These are phyloP conservation scores for Hypsibius dujardini DNA, from an alignment of 1,140 invertebrate species.

Conservation along the genomic window DNA sequence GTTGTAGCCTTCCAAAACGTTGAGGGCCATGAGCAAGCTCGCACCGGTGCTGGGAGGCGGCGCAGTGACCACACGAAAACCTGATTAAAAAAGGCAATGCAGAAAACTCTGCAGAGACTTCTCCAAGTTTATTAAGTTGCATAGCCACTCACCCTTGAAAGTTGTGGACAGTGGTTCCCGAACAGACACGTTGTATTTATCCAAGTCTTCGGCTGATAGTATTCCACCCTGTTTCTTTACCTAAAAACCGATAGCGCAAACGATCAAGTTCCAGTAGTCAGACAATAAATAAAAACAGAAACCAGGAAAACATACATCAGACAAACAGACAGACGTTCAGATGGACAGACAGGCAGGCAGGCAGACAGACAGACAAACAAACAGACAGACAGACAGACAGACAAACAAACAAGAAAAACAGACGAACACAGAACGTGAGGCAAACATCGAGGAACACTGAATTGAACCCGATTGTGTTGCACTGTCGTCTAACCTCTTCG, in stretches of 20 bases:
- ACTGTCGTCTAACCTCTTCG: slow-evolving; percentile 27
- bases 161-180: slow-evolving; percentile 27
- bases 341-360: too few relatives aligned
- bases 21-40: slow-evolving; percentile 27
- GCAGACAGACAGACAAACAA: too few relatives aligned
- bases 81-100: slow-evolving; percentile 22
- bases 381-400: too few relatives aligned
- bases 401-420: too few relatives aligned
- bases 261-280: too few relatives aligned
- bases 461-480: too few relatives aligned
- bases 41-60: slow-evolving; percentile 28
- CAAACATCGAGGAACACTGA: too few relatives aligned
- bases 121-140: neutral
- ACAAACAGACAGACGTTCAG: too few relatives aligned
- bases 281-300: too few relatives aligned
- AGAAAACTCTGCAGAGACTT: neutral
- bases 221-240: slow-evolving; percentile 23
- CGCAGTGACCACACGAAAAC: slow-evolving; percentile 24
- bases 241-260: neutral
- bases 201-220: slow-evolving; percentile 31
- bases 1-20: slow-evolving; percentile 28
- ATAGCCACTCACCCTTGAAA: slow-evolving; percentile 27
- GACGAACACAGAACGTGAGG: too few relatives aligned
- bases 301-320: too few relatives aligned
- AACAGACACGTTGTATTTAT: slow-evolving; percentile 31